A percentile compares a stretch with the other conserved stretches of the same genome.
Evolutionary conservation across 2,113 vertebrate species (phyloP).

Genomic region (Odocoileus hemionus): DNA sequence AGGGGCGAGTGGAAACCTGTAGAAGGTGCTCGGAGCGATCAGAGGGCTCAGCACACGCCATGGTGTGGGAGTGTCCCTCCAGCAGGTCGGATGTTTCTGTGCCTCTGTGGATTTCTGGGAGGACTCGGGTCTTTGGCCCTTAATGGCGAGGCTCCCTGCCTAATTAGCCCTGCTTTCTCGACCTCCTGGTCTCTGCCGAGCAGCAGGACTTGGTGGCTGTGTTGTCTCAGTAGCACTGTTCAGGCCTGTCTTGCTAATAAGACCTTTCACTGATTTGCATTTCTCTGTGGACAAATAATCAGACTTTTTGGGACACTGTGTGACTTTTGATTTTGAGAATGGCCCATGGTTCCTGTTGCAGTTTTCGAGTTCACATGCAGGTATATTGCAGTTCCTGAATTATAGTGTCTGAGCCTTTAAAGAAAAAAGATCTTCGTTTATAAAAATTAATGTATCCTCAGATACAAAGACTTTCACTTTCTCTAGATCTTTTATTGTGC

Average conservation of each 20-base stretch:
- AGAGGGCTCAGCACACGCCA: background rate
- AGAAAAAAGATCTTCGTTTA: background rate
- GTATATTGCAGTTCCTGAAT: background rate
- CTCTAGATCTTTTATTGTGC: background rate
- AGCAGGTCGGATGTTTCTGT: background rate
- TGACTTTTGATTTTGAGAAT: background rate
- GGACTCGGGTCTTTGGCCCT: background rate
- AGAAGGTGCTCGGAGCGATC: background rate
- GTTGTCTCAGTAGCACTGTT: background rate
- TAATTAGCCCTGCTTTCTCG: background rate
- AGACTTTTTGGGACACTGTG: background rate
- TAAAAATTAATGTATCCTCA: background rate
- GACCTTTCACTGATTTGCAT: background rate
- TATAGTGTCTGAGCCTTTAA: background rate
- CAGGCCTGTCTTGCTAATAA: background rate
- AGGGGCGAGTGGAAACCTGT: background rate
- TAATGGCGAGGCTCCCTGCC: background rate
- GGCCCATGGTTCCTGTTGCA: background rate
- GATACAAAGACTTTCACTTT: background rate
- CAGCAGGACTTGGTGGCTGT: fast-evolving
- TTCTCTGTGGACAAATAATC: background rate
- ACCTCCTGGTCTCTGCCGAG: background rate
- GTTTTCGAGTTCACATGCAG: background rate
- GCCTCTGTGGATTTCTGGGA: background rate
- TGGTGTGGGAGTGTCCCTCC: background rate